Conservation (phyloP, 1,140 invertebrate species). For the Leptinotarsa lineolata region DNA sequence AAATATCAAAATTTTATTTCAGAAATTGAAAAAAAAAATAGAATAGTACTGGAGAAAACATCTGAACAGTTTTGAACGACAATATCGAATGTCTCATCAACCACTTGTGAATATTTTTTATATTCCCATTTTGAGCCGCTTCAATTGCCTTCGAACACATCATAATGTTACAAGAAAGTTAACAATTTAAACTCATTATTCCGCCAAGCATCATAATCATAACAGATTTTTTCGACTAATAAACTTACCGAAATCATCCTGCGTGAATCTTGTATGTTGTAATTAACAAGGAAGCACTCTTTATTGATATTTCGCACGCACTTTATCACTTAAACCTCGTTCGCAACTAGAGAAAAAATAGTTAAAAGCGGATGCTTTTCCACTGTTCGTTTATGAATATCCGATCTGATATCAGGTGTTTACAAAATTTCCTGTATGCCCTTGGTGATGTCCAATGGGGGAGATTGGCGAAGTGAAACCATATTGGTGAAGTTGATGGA, state of each 20-base stretch:
- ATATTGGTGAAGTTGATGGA: too few species aligned
- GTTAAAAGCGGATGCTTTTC: background rate
- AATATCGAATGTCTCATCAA: too few species aligned
- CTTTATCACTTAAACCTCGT: background rate
- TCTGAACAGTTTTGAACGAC: too few species aligned
- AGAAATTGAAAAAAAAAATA: too few species aligned
- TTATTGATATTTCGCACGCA: slow-evolving; percentile 3
- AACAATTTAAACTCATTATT: slow-evolving; percentile 5
- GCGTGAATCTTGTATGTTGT: slow-evolving; percentile 42
- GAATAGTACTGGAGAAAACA: too few species aligned
- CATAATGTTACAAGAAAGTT: background rate
- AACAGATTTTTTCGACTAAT: background rate
- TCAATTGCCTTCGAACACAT: too few species aligned
- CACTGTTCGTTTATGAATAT: background rate
- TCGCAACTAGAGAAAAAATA: background rate
- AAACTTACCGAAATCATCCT: slow-evolving; percentile 41
- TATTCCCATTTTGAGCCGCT: too few species aligned
- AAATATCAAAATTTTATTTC: too few species aligned
- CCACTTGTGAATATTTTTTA: too few species aligned
- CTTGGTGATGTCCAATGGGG: background rate
- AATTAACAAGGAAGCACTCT: background rate
- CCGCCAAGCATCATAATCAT: background rate
- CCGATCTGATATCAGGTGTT: background rate
- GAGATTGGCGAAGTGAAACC: background rate
- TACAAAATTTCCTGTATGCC: background rate